Evolutionary conservation across 1,140 invertebrate genomes (phyloP).

Genomic region (Drosophila asahinai): DNA sequence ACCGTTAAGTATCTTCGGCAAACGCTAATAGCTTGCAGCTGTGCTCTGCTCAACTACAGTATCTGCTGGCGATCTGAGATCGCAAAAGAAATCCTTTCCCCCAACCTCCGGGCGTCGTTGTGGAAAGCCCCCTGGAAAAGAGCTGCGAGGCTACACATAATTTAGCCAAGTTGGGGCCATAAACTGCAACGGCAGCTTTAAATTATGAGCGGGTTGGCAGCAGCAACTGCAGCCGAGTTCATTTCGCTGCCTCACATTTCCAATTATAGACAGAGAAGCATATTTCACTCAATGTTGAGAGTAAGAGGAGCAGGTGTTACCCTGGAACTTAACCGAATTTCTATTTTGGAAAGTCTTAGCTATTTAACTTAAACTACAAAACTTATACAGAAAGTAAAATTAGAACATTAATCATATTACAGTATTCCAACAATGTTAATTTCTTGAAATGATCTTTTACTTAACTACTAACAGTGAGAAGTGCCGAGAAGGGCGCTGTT

Average conservation of each 20-base stretch:
- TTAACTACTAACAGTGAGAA: neutral
- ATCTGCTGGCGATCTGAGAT: conserved; percentile 44
- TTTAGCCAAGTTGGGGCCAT: conserved; percentile 70
- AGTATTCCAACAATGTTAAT: too few relatives aligned
- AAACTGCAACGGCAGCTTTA: conserved; percentile 73
- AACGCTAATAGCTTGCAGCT: conserved; percentile 72
- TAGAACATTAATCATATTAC: neutral
- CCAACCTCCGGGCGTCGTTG: neutral
- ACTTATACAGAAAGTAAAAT: neutral
- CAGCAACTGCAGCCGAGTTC: conserved; percentile 62
- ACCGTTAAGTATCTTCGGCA: conserved; percentile 57
- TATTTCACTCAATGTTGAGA: conserved; percentile 16
- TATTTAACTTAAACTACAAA: too few relatives aligned
- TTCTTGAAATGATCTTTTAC: neutral
- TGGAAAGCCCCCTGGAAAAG: conserved; percentile 12
- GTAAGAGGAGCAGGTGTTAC: conserved; percentile 5
- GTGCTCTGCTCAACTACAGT: conserved; percentile 33
- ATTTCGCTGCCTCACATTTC: conserved; percentile 71
- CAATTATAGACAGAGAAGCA: conserved; percentile 73
- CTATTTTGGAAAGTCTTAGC: neutral
- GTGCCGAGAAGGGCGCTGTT: neutral
- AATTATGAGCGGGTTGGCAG: conserved; percentile 70
- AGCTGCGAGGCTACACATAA: conserved; percentile 51
- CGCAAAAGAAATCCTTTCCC: conserved; percentile 15
- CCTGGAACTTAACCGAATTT: neutral